Base-by-base conservation (phyloP, 2,113 vertebrate genomes). In the Pseudolaguvia tuberculata region DNA sequence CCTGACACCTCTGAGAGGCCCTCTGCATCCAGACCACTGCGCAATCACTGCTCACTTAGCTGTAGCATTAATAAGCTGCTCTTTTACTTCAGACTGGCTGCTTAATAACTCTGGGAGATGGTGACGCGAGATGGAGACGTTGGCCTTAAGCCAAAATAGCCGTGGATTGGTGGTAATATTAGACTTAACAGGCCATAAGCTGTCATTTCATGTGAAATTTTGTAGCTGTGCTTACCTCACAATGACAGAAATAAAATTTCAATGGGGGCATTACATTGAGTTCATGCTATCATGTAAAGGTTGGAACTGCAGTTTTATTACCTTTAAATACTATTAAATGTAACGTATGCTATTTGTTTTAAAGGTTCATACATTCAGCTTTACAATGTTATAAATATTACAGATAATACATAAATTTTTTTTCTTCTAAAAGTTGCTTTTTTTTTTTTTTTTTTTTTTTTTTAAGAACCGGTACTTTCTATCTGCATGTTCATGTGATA, bases 1-100 rank as follows among this genome's bases (percentile, higher is more conserved):
- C 85, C 87, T 88, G 88, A 90, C 90, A 88, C 89, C 87, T 89
- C 86, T 73, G 85, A 87, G 89, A 88, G 89, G 83, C 86, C 86
- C 83, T 87, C 83, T 76, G 86, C 87, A 88, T 88, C 87, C 84
- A 83, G 87, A 85, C 85, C 88, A 77, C 86, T 86, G 86, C 80
- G 76, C 79, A 75, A 86, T 87, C 88, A 90, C 89, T 89, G 90
- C 85, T 86, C 84, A 55, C 79, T 84, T 75, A 71, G 79, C 88
- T 90, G 88, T 85, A 86, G 88, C 85, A 88, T 89, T 89, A 89
- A 86, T 85, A 85, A 83, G 84, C 77, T 84, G 77, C 88, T 89
- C 87, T 84, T 88, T 35, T 89, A 83, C 87, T 87, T 86, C 72
- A 52, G 78, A 79, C 75, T 35, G 9, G 56, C 75, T 31, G 68